These are phyloP conservation scores for Balaeniceps rex DNA, from an alignment of 2,113 vertebrate genomes.

Conservation along the genomic window DNA sequence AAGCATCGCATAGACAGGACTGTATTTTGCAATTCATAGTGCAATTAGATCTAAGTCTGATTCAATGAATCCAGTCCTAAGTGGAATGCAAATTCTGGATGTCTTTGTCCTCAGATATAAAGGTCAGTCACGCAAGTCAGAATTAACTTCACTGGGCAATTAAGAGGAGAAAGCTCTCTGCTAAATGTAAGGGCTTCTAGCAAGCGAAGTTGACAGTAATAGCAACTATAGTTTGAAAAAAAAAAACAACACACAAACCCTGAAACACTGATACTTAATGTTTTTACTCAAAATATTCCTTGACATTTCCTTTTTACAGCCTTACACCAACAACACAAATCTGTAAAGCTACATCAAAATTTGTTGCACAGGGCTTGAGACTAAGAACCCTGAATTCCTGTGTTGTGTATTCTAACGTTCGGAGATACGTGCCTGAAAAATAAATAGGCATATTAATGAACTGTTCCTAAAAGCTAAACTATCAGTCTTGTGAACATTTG, in stretches of 20 bases:
- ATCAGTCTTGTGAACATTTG: background rate
- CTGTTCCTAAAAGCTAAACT: background rate
- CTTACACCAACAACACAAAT: background rate
- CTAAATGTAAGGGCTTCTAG: background rate
- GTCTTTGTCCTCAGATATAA: background rate
- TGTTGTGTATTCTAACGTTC: background rate
- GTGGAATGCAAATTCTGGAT: slow-evolving; percentile 11
- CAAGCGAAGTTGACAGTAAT: background rate
- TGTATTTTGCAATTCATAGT: slow-evolving; percentile 3
- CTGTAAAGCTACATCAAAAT: background rate
- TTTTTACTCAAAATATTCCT: background rate
- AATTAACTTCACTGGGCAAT: background rate
- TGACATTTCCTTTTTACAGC: background rate
- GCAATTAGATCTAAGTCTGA: slow-evolving; percentile 3
- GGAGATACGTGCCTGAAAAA: background rate
- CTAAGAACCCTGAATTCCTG: background rate
- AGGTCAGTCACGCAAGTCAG: background rate
- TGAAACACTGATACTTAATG: background rate
- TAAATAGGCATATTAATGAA: background rate
- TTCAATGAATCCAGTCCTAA: background rate
- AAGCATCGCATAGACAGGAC: background rate
- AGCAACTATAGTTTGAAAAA: background rate
- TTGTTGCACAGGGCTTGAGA: background rate
- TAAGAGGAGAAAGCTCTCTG: background rate
- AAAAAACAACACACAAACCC: background rate